phyloP scores from a whole-genome alignment of 2,113 vertebrate genomes.

The Lophotis ruficrista region DNA sequence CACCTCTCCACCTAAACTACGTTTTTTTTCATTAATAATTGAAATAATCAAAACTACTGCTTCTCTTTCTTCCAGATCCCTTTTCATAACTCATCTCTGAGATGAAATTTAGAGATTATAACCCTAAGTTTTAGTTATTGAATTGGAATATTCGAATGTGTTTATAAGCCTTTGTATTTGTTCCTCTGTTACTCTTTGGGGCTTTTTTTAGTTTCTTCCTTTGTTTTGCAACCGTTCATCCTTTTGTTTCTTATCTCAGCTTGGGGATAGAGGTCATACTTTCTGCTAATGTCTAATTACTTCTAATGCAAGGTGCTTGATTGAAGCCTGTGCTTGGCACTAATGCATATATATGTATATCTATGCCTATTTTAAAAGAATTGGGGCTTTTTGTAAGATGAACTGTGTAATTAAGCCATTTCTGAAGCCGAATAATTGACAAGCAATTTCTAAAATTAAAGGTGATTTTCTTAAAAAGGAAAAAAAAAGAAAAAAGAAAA shows the following conservation, averaged over 20 bases:
- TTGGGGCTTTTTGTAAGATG: not conserved
- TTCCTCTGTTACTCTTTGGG: not conserved
- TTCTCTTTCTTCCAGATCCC: not conserved
- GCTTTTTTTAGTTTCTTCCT: not conserved
- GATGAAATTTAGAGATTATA: not conserved
- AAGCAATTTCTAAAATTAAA: not conserved
- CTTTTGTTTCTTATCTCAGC: not conserved
- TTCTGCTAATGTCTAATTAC: not conserved
- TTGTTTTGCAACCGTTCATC: not conserved
- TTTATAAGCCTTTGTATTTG: not conserved
- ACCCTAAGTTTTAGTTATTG: not conserved
- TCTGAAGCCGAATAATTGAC: not conserved
- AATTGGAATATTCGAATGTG: not conserved
- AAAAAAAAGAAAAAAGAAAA: not conserved
- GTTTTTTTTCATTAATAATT: not conserved
- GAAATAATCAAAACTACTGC: not conserved
- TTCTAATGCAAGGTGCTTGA: not conserved
- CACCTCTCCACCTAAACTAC: not conserved
- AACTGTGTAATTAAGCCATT: not conserved
- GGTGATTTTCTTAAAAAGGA: not conserved
- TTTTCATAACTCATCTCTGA: not conserved
- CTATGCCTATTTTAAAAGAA: not conserved
- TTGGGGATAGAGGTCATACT: not conserved
- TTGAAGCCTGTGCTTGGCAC: not conserved
- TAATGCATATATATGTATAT: not conserved